phyloP scores from a whole-genome alignment of 1,140 invertebrate genomes.

The Danaus melanippus region DNA sequence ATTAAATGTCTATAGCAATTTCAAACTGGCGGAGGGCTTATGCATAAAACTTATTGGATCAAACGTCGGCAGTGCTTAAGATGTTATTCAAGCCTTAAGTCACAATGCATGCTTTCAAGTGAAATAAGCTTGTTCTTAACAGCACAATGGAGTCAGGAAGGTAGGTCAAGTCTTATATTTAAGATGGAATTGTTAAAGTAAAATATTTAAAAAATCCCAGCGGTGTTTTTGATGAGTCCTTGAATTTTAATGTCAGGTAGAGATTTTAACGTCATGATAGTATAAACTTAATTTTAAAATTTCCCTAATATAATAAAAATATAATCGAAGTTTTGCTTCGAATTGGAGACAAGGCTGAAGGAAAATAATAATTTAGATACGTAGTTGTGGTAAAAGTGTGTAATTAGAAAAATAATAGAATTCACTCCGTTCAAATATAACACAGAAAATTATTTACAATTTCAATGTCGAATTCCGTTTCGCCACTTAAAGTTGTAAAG shows the following conservation, averaged over 20 bases:
- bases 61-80: slow-evolving; percentile 20
- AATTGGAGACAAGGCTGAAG: too few species aligned
- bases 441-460: too few species aligned
- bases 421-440: too few species aligned
- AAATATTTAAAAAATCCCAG: slow-evolving; percentile 14
- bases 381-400: too few species aligned
- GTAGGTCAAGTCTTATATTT: slow-evolving; percentile 25
- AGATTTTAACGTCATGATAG: too few species aligned
- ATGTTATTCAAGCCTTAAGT: slow-evolving; percentile 16
- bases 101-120: slow-evolving; percentile 38
- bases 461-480: too few species aligned
- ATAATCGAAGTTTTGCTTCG: too few species aligned
- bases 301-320: too few species aligned
- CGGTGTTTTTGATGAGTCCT: neutral
- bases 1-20: slow-evolving; percentile 1
- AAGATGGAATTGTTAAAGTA: slow-evolving; percentile 13
- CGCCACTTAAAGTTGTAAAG: too few species aligned
- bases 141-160: slow-evolving; percentile 27
- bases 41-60: slow-evolving; percentile 26
- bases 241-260: slow-evolving; percentile 1
- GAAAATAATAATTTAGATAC: too few species aligned
- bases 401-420: too few species aligned
- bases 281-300: too few species aligned
- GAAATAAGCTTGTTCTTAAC: slow-evolving; percentile 33
- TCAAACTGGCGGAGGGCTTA: slow-evolving; percentile 16